Evolutionary conservation across 2,888 invertebrate genomes (phyloP).

Genomic region (Ophion costatus): DNA sequence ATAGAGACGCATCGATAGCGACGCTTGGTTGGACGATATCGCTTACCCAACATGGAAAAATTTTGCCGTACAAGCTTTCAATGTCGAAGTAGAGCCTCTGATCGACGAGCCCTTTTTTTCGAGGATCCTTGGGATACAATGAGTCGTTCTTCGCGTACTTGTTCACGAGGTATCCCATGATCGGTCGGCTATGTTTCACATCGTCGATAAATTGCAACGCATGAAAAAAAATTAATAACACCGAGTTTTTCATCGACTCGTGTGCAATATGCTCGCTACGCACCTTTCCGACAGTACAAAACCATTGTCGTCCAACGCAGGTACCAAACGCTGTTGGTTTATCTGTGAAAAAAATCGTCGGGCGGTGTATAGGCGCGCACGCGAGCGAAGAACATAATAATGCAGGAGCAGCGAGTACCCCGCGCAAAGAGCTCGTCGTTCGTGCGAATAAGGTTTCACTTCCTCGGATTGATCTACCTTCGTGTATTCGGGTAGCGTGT

Average conservation of each 20-base stretch:
- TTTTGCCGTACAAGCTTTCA: conserved; percentile 89
- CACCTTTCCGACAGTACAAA: conserved; percentile 91
- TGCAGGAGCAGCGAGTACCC: too few relatives aligned
- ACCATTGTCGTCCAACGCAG: conserved; percentile 93
- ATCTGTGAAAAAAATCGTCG: conserved; percentile 84
- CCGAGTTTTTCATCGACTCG: too few relatives aligned
- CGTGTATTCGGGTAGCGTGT: conserved; percentile 87
- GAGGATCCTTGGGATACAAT: conserved; percentile 90
- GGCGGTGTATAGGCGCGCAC: not conserved
- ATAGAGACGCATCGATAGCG: not conserved
- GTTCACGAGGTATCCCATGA: conserved; percentile 91
- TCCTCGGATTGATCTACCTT: conserved; percentile 85
- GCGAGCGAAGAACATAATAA: not conserved
- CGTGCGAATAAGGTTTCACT: not conserved
- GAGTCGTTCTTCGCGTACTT: conserved; percentile 92
- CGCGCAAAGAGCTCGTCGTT: not conserved
- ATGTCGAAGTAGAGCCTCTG: conserved; percentile 92
- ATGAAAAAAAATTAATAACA: too few relatives aligned
- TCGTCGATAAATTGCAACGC: too few relatives aligned
- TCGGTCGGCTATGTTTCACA: conserved; percentile 87
- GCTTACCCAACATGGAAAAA: conserved; percentile 90
- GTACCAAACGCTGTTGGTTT: conserved; percentile 94
- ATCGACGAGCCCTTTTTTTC: conserved; percentile 91
- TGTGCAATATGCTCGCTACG: conserved; percentile 26
- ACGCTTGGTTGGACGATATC: conserved; percentile 2